phyloP scores from a whole-genome alignment of 2,888 invertebrate genomes.

The Cryptus viduatorius region DNA sequence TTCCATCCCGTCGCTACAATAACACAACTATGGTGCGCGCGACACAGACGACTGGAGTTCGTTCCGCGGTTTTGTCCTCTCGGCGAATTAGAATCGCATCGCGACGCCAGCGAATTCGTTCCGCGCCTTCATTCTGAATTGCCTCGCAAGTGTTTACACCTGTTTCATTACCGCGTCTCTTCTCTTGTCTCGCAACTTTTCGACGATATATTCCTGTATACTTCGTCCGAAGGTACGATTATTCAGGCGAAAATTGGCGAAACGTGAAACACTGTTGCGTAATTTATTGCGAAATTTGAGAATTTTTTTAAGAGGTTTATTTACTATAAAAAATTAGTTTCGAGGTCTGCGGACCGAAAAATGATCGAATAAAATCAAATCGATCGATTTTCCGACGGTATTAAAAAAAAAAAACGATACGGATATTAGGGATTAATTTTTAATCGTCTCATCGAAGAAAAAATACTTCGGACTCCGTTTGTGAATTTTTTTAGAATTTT shows the following conservation, averaged over 20 bases:
- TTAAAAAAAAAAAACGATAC: too few relatives aligned
- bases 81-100: conserved; percentile 28
- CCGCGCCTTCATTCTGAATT: conserved; percentile 53
- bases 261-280: not conserved
- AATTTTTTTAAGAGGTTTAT: too few relatives aligned
- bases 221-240: not conserved
- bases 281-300: not conserved
- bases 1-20: conserved; percentile 22
- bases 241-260: not conserved
- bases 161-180: conserved; percentile 25
- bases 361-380: too few relatives aligned
- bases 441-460: too few relatives aligned
- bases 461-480: too few relatives aligned
- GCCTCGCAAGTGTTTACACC: conserved; percentile 2
- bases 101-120: conserved; percentile 55
- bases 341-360: too few relatives aligned
- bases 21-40: not conserved
- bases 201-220: not conserved
- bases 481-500: too few relatives aligned
- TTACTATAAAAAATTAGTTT: too few relatives aligned
- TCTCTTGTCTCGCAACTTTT: conserved; percentile 3
- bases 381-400: too few relatives aligned
- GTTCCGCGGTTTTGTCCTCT: conserved; percentile 10
- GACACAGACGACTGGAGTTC: conserved; percentile 19
- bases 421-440: too few relatives aligned